Evolutionary conservation across 2,888 invertebrate species (phyloP), one percentile per base, ranked within the genome.

Genomic region (Laothoe populi): DNA sequence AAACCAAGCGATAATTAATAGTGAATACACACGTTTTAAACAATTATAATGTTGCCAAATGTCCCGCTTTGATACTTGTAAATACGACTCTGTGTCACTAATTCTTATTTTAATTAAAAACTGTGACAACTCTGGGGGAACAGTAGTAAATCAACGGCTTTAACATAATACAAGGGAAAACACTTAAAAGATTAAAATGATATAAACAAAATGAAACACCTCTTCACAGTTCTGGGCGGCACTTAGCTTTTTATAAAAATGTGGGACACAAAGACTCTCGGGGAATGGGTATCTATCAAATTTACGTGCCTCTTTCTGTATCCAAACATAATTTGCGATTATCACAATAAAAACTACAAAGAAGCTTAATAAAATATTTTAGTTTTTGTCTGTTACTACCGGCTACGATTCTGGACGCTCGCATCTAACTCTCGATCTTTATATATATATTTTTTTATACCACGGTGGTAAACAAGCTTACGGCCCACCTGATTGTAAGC

Each of bases 141-240:
- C 11, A 4, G 31, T 53, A 48, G 24, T 26, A 48, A 48, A 48
- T 48, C 53, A 53, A 35, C 19, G n/a, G 19, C 53, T 13, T 26
- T 35, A 31, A 31, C 35, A 35, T 31, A 31, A 35, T 35, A 53
- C 53, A 53, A 35, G 19, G 21, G 19, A 53, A 53, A 21, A 53
- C 53, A 53, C 53, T 53, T 53, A 53, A 53, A 8, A 53, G 53
- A 53, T 53, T 53, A 53, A 35, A 53, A 53, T 11, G 19, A 35
- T 35, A 35, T 19, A 53, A 19, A 53, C 31, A 48, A n/a, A 26
- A 53, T 19, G 21, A 31, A 53, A 35, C 53, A 53, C 19, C 53
- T 53, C 19, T 53, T 35, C 31, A 53, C 31, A 31, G 19, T 53
- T 53, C 31, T 16, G 16, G 49, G 10, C 19, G 19, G 53, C 53